phyloP scores from a whole-genome alignment of 1,140 invertebrate species.

The Drosophila ercepeae region DNA sequence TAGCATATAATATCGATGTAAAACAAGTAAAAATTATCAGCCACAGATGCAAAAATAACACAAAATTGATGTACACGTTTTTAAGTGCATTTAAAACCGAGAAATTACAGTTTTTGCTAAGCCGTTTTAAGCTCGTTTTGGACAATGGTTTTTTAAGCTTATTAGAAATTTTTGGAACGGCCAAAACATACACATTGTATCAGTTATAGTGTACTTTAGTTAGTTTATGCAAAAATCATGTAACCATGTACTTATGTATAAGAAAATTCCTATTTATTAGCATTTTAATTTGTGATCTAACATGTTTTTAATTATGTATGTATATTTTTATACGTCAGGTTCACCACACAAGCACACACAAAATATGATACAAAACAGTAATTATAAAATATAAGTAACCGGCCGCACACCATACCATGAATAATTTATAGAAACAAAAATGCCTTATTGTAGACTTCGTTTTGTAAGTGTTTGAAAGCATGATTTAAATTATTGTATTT shows the following conservation, averaged over 20 bases:
- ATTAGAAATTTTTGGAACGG: constrained; percentile 13
- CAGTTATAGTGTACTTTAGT: constrained; percentile 47
- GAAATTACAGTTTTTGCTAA: constrained; percentile 34
- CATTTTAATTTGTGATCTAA: constrained; percentile 41
- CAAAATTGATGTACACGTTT: constrained; percentile 65
- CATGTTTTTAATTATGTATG: constrained; percentile 33
- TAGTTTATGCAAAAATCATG: constrained; percentile 53
- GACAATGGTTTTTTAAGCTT: constrained; percentile 27
- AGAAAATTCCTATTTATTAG: constrained; percentile 55
- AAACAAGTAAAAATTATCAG: constrained; percentile 38
- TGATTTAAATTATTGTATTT: constrained; percentile 40
- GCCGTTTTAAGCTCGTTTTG: constrained; percentile 26
- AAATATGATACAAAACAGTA: constrained; percentile 17
- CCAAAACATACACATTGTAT: constrained; percentile 37
- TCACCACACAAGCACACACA: constrained; percentile 30
- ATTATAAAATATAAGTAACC: constrained; percentile 35
- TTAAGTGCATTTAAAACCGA: constrained; percentile 74
- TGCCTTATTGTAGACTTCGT: constrained; percentile 69
- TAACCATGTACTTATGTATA: constrained; percentile 70
- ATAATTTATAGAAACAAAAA: constrained; percentile 21
- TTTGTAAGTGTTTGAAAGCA: constrained; percentile 63
- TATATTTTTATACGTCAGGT: constrained; percentile 31
- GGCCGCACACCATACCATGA: constrained; percentile 34
- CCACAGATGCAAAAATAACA: constrained; percentile 24
- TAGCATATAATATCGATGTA: constrained; percentile 55